These are phyloP conservation scores for Eurosta solidaginis DNA, from an alignment of 1,140 invertebrate species.

Conservation along the genomic window DNA sequence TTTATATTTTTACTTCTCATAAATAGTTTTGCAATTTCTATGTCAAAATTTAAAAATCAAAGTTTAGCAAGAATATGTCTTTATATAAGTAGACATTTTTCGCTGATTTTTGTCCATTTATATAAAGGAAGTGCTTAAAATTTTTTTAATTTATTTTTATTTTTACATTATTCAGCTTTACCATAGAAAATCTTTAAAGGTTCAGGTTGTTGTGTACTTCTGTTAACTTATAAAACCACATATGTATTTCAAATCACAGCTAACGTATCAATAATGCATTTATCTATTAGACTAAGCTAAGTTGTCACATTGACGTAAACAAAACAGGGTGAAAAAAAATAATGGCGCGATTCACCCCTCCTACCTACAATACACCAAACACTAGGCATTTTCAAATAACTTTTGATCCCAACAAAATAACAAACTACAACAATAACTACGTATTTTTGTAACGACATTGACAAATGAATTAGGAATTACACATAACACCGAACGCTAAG, in stretches of 20 bases:
- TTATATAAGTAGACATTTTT: no score
- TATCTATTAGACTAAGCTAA: slow-evolving; percentile 5
- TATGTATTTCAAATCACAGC: slow-evolving; percentile 18
- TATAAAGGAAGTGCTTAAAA: no score
- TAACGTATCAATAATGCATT: slow-evolving; percentile 6
- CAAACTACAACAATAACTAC: neutral
- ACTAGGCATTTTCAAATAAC: neutral
- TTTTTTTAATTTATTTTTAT: no score
- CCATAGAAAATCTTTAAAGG: no score
- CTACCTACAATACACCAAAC: neutral
- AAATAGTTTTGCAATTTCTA: no score
- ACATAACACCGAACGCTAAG: neutral
- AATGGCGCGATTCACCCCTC: neutral
- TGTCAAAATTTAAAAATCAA: no score
- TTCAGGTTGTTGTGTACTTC: no score
- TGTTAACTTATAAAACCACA: no score
- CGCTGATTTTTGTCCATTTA: no score
- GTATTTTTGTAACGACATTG: neutral
- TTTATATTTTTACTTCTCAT: no score
- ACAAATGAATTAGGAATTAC: slow-evolving; percentile 26
- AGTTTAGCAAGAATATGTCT: no score
- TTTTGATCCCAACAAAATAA: neutral
- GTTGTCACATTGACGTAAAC: slow-evolving; percentile 8
- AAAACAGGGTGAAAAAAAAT: neutral
- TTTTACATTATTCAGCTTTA: no score